Base-by-base conservation (phyloP, 2,113 vertebrate species). In the Apeltes quadracus region DNA sequence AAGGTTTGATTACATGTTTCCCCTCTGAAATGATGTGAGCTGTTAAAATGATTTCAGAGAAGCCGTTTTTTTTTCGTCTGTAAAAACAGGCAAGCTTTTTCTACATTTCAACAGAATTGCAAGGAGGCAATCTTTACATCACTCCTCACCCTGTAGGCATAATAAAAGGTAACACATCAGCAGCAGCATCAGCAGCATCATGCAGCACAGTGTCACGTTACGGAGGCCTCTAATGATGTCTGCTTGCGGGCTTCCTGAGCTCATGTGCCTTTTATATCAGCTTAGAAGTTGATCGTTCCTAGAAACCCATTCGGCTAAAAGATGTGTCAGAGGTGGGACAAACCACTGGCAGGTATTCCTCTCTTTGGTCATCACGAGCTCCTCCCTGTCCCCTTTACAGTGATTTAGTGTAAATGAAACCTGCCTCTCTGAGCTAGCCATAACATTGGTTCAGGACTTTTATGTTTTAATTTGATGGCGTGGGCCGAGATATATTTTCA, bases 381-480 rank as follows among this genome's bases (percentile, higher is more conserved):
- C 11, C 56, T 77, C 51, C 55, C 58, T 23, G 44, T 58, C 73
- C 75, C 59, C 53, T 82, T 34, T 18, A 25, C 67, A 27, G 46
- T 59, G 65, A 61, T 86, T 84, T 58, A 56, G 57, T 64, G 73
- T 62, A 76, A 80, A 86, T 80, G 7, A 80, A 85, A 71, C 44
- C 64, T 29, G 50, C 56, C 36, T 58, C 43, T 75, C 48, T 61
- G 56, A 71, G 71, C 48, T 32, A 46, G 18, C 57, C 58, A 34
- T 78, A 79, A 81, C 51, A 59, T 77, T n/a, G 63, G 69, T 79
- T 81, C 56, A 43, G 69, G 63, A 68, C 75, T 67, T 78, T 78
- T 50, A 71, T 76, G 48, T 50, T 34, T 27, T n/a, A 51, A 63
- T 32, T 50, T 72, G 75, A 76, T 76, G 65, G 39, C 78, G 57